Conservation (phyloP, 2,113 vertebrate genomes). For the Panthera leo region DNA sequence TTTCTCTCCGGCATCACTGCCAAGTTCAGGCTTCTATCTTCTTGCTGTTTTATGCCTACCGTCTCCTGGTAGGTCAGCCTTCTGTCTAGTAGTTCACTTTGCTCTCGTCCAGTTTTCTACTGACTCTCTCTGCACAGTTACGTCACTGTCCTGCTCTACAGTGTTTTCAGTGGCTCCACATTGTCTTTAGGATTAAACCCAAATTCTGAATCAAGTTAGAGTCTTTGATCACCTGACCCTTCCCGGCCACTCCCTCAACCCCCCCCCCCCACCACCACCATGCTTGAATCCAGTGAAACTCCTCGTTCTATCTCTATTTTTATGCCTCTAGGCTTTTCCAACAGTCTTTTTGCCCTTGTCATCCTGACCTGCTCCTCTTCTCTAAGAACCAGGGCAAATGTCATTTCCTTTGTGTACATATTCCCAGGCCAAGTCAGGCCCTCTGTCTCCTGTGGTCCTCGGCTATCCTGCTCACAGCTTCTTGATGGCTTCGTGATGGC, state of each 20-base stretch:
- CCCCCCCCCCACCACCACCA: too few relatives aligned
- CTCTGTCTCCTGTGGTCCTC: background rate
- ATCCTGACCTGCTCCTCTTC: background rate
- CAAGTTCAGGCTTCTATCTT: background rate
- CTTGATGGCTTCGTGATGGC: background rate
- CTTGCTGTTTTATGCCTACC: background rate
- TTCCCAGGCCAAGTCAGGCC: conserved; percentile 1
- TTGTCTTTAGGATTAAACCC: background rate
- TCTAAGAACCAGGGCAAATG: conserved; percentile 47
- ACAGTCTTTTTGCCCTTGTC: background rate
- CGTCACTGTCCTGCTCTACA: background rate
- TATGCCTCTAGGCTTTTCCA: background rate
- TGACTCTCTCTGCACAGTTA: background rate
- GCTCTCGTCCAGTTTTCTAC: background rate
- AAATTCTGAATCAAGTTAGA: background rate
- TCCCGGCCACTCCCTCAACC: background rate
- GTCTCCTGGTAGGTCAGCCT: background rate
- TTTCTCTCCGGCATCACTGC: background rate
- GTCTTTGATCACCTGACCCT: background rate
- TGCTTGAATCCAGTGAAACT: background rate
- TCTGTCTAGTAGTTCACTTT: background rate
- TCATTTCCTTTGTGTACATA: conserved; percentile 53
- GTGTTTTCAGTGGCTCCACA: background rate
- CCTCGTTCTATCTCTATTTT: background rate
- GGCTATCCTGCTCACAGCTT: background rate